These are phyloP conservation scores for Aphaenogaster rudis DNA, from an alignment of 1,140 invertebrate genomes.

Conservation along the genomic window DNA sequence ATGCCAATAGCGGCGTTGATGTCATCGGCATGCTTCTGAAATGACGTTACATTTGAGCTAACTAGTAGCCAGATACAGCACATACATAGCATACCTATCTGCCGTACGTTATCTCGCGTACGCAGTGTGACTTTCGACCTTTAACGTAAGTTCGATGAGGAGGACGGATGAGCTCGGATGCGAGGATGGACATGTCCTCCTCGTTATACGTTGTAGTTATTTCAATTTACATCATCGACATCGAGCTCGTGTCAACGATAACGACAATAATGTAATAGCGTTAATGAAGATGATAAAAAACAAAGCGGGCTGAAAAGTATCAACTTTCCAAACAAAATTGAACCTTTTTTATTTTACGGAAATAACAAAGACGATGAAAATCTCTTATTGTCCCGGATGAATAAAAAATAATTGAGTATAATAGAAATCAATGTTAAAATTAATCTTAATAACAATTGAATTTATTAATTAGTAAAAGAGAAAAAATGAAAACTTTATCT, in stretches of 20 bases:
- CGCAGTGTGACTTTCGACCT: conserved; percentile 44
- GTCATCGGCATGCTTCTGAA: conserved; percentile 52
- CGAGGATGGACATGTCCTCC: conserved; percentile 10
- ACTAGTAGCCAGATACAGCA: conserved; percentile 42
- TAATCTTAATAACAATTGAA: neutral
- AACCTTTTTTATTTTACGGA: neutral
- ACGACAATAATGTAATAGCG: conserved; percentile 19
- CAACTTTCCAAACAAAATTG: neutral
- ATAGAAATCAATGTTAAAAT: conserved; percentile 1
- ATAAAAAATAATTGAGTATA: neutral
- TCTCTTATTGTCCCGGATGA: neutral
- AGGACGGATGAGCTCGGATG: conserved; percentile 34
- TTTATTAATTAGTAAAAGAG: neutral
- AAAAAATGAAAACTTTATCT: neutral
- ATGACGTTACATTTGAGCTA: conserved; percentile 60
- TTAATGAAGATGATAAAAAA: neutral
- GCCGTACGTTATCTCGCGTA: conserved; percentile 13
- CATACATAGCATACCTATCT: conserved; percentile 37
- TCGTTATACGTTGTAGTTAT: conserved; percentile 32
- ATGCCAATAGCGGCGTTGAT: conserved; percentile 51
- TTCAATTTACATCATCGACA: conserved; percentile 38
- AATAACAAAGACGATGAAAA: neutral
- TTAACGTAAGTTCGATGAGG: conserved; percentile 53
- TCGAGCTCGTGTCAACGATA: neutral
- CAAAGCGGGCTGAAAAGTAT: neutral